phyloP scores from a whole-genome alignment of 2,113 vertebrate genomes.

The Clarias batrachus region DNA sequence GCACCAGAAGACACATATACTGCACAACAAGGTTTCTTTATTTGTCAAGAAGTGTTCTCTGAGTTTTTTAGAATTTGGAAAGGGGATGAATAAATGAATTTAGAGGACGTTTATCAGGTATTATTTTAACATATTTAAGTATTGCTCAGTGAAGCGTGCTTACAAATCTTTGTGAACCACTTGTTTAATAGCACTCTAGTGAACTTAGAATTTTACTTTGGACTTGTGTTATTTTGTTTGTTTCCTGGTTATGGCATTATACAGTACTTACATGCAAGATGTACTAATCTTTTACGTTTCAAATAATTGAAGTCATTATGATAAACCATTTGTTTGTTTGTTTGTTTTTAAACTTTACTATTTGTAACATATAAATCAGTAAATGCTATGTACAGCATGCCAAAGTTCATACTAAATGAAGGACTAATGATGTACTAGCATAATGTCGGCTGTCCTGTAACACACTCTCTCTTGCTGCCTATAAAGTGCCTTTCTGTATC shows the following conservation, averaged over 20 bases:
- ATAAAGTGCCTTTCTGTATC: conserved; percentile 33
- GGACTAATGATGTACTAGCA: conserved; percentile 5
- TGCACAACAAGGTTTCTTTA: neutral
- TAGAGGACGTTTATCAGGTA: conserved; percentile 32
- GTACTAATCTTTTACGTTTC: neutral
- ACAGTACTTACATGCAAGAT: neutral
- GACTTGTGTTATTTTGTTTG: conserved; percentile 23
- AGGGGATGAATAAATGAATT: conserved; percentile 38
- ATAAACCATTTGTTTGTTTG: neutral
- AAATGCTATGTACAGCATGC: conserved; percentile 3
- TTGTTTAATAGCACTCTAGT: conserved; percentile 47
- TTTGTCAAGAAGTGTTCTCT: neutral
- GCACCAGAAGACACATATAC: neutral
- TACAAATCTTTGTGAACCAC: conserved; percentile 52
- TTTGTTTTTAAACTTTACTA: neutral
- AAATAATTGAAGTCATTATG: conserved; percentile 1
- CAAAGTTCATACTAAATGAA: conserved; percentile 13
- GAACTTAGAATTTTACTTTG: conserved; percentile 37
- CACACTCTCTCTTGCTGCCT: neutral
- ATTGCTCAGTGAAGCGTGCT: conserved; percentile 46
- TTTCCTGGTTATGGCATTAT: neutral
- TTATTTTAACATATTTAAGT: conserved; percentile 25
- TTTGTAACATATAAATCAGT: neutral
- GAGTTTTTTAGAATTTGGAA: neutral
- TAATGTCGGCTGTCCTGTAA: neutral